Conservation (phyloP, 2,888 invertebrate genomes). For the Xylocampa areola region DNA sequence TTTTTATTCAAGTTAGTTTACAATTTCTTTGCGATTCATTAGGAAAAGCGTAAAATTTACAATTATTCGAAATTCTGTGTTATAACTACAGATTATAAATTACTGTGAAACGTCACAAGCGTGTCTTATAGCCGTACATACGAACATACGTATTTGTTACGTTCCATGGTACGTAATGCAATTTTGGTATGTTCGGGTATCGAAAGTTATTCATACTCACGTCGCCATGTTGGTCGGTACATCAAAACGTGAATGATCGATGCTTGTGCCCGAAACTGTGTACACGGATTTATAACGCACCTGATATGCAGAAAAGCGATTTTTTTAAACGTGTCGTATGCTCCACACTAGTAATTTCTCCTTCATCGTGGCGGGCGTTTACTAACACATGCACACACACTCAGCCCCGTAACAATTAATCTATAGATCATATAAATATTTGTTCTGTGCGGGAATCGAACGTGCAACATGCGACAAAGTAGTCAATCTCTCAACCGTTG, state of each 20-base stretch:
- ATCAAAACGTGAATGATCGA: neutral
- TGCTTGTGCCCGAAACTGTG: slow-evolving; percentile 3
- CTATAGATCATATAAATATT: no score
- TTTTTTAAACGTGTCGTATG: no score
- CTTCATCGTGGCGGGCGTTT: no score
- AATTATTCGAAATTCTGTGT: slow-evolving; percentile 10
- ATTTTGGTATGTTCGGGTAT: no score
- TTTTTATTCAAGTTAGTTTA: slow-evolving; percentile 36
- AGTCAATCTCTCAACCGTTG: no score
- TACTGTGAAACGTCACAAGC: slow-evolving; percentile 11
- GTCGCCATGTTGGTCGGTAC: no score
- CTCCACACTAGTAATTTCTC: no score
- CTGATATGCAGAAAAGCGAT: slow-evolving; percentile 2
- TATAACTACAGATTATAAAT: neutral
- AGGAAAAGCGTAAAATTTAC: slow-evolving; percentile 23
- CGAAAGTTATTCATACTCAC: no score
- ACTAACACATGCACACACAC: no score
- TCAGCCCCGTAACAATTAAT: no score
- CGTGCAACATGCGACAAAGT: no score
- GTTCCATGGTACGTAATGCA: slow-evolving; percentile 3
- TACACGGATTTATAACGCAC: neutral
- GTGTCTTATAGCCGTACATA: neutral
- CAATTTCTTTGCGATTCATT: slow-evolving; percentile 27
- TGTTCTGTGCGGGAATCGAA: no score
- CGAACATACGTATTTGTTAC: slow-evolving; percentile 1